phyloP scores from a whole-genome alignment of 2,888 invertebrate genomes.

The Drosophila fulvimacula region DNA sequence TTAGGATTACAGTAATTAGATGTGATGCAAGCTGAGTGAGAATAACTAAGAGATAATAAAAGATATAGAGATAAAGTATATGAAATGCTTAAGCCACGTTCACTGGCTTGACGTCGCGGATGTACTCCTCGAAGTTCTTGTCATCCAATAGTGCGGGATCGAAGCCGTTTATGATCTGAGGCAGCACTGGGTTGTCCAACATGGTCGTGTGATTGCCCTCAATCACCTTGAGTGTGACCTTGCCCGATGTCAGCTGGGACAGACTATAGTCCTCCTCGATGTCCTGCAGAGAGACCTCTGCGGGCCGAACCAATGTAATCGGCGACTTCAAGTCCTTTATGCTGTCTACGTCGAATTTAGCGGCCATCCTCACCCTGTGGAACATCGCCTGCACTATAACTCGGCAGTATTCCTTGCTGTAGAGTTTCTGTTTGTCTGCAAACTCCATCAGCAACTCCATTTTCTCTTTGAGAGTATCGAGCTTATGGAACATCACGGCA shows the following conservation, averaged over 20 bases:
- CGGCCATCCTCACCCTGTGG: conserved; percentile 86
- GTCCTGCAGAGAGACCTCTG: conserved; percentile 86
- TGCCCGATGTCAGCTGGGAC: conserved; percentile 86
- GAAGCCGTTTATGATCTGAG: conserved; percentile 87
- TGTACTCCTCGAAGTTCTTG: conserved; percentile 80
- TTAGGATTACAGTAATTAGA: conserved; percentile 9
- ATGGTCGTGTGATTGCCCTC: conserved; percentile 91
- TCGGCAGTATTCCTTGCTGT: conserved; percentile 84
- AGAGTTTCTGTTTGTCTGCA: conserved; percentile 83
- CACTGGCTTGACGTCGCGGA: conserved; percentile 71
- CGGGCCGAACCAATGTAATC: conserved; percentile 88
- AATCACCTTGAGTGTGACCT: conserved; percentile 87
- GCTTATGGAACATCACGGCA: conserved; percentile 85
- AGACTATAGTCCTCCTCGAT: conserved; percentile 89
- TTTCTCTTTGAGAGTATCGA: conserved; percentile 87
- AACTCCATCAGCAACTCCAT: conserved; percentile 85
- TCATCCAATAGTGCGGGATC: conserved; percentile 82
- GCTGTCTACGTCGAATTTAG: conserved; percentile 85
- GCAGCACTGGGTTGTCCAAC: conserved; percentile 88
- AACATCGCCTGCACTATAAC: conserved; percentile 85
- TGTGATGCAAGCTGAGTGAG: conserved; percentile 19
- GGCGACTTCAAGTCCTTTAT: conserved; percentile 86
- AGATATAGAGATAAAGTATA: neutral
- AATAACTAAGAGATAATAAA: conserved; percentile 10
- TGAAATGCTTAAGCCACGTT: conserved; percentile 40